phyloP scores from a whole-genome alignment of 2,888 invertebrate species.

The Pemphredon lugubris region DNA sequence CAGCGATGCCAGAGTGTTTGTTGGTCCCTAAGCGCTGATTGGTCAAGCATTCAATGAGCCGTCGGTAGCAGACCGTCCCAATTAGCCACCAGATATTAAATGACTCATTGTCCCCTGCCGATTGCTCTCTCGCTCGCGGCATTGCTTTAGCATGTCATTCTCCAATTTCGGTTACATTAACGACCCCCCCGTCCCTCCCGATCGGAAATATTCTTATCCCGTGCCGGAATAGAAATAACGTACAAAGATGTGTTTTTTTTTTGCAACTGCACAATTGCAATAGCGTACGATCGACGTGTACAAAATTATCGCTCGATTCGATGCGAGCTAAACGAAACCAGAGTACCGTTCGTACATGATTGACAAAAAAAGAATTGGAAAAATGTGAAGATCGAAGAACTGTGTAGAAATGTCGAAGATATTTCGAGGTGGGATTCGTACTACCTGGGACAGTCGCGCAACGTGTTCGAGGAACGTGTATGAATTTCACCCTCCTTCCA shows the following conservation, averaged over 20 bases:
- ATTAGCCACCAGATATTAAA: conserved; percentile 60
- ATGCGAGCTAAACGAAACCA: too few species aligned
- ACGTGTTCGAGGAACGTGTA: too few species aligned
- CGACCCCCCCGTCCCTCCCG: background rate
- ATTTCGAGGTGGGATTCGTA: background rate
- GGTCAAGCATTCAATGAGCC: conserved; percentile 48
- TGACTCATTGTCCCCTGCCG: conserved; percentile 54
- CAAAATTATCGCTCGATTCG: too few species aligned
- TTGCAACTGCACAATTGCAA: too few species aligned
- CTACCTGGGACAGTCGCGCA: conserved; percentile 16
- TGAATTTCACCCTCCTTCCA: conserved; percentile 24
- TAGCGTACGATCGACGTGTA: too few species aligned
- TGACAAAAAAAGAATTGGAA: too few species aligned
- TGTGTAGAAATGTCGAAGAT: background rate
- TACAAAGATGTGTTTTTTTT: too few species aligned
- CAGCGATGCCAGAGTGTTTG: conserved; percentile 43
- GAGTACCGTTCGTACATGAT: too few species aligned
- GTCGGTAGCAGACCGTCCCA: conserved; percentile 51
- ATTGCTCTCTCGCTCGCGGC: conserved; percentile 34
- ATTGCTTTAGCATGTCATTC: conserved; percentile 11
- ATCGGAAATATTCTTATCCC: background rate
- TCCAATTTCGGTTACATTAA: conserved; percentile 4
- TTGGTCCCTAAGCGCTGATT: conserved; percentile 54
- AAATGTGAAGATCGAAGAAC: background rate
- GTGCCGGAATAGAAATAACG: too few species aligned